Evolutionary conservation across 1,140 invertebrate species (phyloP).

Genomic region (Megathymus violae): DNA sequence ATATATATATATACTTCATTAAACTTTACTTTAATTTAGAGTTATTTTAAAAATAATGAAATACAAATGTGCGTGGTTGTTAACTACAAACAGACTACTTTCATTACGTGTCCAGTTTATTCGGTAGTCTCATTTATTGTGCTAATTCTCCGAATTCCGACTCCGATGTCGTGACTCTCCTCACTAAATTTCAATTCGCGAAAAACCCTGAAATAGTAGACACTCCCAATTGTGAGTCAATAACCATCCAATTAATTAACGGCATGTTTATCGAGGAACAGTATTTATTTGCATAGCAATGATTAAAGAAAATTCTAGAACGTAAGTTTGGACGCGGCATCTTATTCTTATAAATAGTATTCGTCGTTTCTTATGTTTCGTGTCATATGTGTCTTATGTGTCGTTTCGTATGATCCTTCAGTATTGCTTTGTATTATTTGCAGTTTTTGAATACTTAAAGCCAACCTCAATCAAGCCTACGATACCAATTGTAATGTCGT

Average conservation of each 20-base stretch:
- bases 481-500: too few relatives aligned
- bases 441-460: too few relatives aligned
- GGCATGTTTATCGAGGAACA: constrained; percentile 5
- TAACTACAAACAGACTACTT: not conserved
- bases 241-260: constrained; percentile 11
- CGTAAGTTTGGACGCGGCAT: not conserved
- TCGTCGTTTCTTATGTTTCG: too few relatives aligned
- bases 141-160: not conserved
- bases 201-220: not conserved
- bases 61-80: too few relatives aligned
- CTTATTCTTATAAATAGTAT: too few relatives aligned
- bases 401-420: too few relatives aligned
- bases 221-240: not conserved
- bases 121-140: not conserved
- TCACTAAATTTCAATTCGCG: not conserved
- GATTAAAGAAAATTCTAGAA: not conserved
- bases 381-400: too few relatives aligned
- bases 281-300: constrained; percentile 5
- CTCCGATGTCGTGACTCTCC: not conserved
- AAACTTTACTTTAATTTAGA: too few relatives aligned
- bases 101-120: not conserved
- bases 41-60: too few relatives aligned
- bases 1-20: too few relatives aligned
- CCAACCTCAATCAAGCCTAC: too few relatives aligned
- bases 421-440: too few relatives aligned